Evolutionary conservation across 1,140 invertebrate genomes (phyloP).

Genomic region (Megalonaias nervosa): DNA sequence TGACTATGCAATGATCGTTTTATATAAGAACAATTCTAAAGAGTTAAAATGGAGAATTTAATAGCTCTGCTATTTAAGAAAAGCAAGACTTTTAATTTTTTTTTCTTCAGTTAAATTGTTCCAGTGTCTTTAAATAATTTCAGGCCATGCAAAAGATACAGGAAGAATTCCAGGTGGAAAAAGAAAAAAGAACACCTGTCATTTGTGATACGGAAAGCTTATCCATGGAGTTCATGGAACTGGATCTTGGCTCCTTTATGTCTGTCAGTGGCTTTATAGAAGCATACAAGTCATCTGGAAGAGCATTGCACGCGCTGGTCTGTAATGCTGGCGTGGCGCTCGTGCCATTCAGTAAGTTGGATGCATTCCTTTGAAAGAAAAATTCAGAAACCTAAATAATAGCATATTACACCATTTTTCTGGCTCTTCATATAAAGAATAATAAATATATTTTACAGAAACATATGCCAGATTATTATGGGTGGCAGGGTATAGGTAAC

Average conservation of each 20-base stretch:
- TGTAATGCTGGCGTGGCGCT: conserved; percentile 37
- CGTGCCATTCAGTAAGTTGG: conserved; percentile 17
- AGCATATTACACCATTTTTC: too few species aligned
- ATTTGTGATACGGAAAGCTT: conserved; percentile 8
- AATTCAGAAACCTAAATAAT: too few species aligned
- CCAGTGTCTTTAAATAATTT: not conserved
- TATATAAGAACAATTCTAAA: too few species aligned
- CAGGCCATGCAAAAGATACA: conserved; percentile 35
- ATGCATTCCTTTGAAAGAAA: not conserved
- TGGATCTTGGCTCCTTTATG: conserved; percentile 27
- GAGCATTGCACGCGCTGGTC: conserved; percentile 29
- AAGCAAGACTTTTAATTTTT: not conserved
- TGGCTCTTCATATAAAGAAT: too few species aligned
- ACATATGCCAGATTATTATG: too few species aligned
- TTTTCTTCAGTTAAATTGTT: not conserved
- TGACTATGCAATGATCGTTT: too few species aligned
- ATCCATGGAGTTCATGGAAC: conserved; percentile 18
- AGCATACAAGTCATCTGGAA: conserved; percentile 13
- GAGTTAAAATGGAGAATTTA: not conserved
- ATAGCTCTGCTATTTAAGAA: not conserved
- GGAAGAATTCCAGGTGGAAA: conserved; percentile 17
- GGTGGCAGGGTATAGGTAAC: too few species aligned
- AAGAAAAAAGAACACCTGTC: not conserved
- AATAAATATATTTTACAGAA: too few species aligned
- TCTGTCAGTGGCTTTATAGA: conserved; percentile 22